A percentile compares a stretch with the other conserved stretches of the same genome.
These are phyloP conservation scores for Neodiprion lecontei DNA, from an alignment of 1,140 invertebrate species.

Conservation along the genomic window DNA sequence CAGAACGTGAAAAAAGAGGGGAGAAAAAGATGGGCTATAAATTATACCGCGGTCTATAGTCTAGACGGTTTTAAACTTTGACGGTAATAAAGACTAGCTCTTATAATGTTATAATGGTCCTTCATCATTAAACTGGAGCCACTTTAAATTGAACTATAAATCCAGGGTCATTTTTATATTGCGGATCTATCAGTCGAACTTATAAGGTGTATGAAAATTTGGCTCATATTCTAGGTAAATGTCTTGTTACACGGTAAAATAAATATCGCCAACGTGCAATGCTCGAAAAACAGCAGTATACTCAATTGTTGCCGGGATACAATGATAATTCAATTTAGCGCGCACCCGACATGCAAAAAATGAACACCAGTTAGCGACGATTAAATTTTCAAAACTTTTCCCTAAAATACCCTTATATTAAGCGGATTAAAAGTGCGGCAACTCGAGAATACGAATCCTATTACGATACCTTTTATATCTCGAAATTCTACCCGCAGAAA, in stretches of 20 bases:
- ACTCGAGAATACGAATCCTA: not conserved
- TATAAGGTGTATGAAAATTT: too few relatives aligned
- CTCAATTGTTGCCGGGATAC: not conserved
- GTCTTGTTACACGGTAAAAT: too few relatives aligned
- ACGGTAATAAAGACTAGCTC: not conserved
- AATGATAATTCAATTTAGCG: not conserved
- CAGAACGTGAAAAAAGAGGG: not conserved
- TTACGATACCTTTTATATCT: not conserved
- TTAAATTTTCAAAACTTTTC: not conserved
- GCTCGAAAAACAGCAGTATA: not conserved
- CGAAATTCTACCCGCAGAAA: not conserved
- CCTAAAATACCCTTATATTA: constrained; percentile 5
- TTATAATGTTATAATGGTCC: not conserved
- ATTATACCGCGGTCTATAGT: not conserved
- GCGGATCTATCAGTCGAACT: too few relatives aligned
- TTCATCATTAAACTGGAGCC: not conserved
- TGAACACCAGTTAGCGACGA: constrained; percentile 9
- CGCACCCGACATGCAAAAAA: not conserved
- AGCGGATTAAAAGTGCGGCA: constrained; percentile 8
- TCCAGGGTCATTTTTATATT: too few relatives aligned
- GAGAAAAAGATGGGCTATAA: not conserved
- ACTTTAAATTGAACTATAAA: not conserved
- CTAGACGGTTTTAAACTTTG: not conserved
- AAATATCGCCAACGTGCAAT: too few relatives aligned
- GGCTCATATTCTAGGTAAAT: too few relatives aligned